Percentiles rank a stretch among this genome's conserved stretches.
phyloP scores from a whole-genome alignment of 2,888 invertebrate genomes.

The Anoplius nigerrimus region DNA sequence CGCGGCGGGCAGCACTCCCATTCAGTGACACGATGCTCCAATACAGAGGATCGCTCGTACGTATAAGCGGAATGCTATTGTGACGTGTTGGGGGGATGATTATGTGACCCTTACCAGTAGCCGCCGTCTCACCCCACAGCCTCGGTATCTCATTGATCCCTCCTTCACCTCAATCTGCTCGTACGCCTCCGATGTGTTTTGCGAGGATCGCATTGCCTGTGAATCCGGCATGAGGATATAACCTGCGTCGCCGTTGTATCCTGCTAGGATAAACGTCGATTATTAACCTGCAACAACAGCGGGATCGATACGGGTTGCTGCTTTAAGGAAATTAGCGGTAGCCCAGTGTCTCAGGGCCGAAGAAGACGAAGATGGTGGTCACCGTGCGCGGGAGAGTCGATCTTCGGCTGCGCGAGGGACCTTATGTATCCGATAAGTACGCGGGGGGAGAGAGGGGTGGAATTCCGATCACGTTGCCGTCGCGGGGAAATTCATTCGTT shows the following conservation, averaged over 20 bases:
- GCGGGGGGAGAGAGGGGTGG: no score
- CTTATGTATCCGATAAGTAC: no score
- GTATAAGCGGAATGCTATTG: constrained; percentile 55
- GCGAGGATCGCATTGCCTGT: constrained; percentile 33
- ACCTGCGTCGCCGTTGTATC: constrained; percentile 5
- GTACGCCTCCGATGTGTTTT: constrained; percentile 27
- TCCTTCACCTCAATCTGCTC: constrained; percentile 14
- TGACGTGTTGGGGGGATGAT: constrained; percentile 50
- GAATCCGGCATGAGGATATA: constrained; percentile 11
- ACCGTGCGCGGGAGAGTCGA: no score
- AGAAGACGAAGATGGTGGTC: no score
- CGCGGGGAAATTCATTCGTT: no score
- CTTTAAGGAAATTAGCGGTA: no score
- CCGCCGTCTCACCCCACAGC: constrained; percentile 11
- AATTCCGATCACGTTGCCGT: no score
- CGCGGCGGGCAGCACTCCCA: constrained; percentile 40
- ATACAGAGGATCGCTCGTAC: constrained; percentile 35
- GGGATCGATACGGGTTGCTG: constrained; percentile 32
- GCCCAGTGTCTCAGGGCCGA: no score
- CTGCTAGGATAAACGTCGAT: constrained; percentile 35
- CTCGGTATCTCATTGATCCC: constrained; percentile 23
- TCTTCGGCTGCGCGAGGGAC: no score
- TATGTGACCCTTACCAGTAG: constrained; percentile 44
- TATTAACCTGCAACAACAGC: constrained; percentile 41
- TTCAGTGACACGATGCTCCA: constrained; percentile 44